Base-by-base conservation (phyloP, 2,113 vertebrate genomes). In the Protobothrops mucrosquamatus region DNA sequence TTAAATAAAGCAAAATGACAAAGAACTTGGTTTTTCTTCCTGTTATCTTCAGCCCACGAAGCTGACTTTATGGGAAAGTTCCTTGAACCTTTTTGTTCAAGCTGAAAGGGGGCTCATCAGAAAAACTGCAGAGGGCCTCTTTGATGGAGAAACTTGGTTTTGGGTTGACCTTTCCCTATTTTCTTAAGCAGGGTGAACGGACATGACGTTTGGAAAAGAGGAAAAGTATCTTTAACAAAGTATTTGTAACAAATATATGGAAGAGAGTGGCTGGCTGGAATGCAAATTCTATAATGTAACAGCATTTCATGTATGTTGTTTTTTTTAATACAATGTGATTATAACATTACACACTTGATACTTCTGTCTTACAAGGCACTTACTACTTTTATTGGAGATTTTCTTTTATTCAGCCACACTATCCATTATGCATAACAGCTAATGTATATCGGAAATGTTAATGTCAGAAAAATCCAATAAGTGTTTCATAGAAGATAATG, bases 321-420 rank as follows among this genome's bases (percentile, higher is more conserved):
- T 93, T 26, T 88, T 14, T 48, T 91, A 93, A 90, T 20, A 24
- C 95, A 96, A 96, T 92, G 81, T 95, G 95, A 96, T 96, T 93
- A 93, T 54, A 95, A 87, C 87, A 96, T 95, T 96, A 94, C 56
- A 94, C 74, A 85, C 85, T 69, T 12, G 57, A 74, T 90, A 85
- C 85, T 57, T 91, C 54, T 91, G 96, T 95, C 89, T 96, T 95
- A 95, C 87, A 97, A 96, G 95, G 92, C 15, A 96, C 97, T 97
- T 94, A 95, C 93, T 92, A 92, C 54, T 91, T 97, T 96, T 95
- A 94, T 91, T 89, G 24, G 94, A 93, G 95, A 96, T 91, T 96
- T 93, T 94, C 93, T 93, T 96, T 96, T 94, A 95, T 91, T 96
- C 96, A 97, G 48, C 93, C 61, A 55, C 59, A 91, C 56, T 89